These are phyloP conservation scores for Drosophila ochracea DNA, from an alignment of 2,888 invertebrate species.

Conservation along the genomic window DNA sequence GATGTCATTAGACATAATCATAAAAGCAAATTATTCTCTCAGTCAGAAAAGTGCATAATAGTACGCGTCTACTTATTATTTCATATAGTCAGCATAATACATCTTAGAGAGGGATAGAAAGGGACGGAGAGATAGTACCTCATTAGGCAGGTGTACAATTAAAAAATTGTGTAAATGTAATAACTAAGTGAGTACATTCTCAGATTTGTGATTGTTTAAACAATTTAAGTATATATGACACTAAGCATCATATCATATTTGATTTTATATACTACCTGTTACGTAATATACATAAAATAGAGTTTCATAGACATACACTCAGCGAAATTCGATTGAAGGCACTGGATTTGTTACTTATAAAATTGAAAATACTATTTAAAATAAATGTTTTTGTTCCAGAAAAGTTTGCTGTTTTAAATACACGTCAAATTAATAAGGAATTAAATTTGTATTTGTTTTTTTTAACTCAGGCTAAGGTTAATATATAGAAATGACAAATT, in stretches of 20 bases:
- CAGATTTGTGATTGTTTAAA: background rate
- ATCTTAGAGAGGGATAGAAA: background rate
- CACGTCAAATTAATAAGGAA: too few relatives aligned
- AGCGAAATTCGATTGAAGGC: too few relatives aligned
- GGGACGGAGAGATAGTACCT: background rate
- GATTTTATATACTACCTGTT: background rate
- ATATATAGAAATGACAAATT: too few relatives aligned
- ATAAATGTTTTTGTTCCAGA: too few relatives aligned
- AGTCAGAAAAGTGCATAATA: conserved; percentile 15
- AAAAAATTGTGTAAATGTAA: background rate
- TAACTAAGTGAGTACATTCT: background rate
- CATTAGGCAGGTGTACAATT: background rate
- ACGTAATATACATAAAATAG: background rate
- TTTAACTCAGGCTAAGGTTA: too few relatives aligned
- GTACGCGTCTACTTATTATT: conserved; percentile 6
- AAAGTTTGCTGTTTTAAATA: too few relatives aligned
- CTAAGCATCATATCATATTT: background rate
- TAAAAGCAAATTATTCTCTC: conserved; percentile 53
- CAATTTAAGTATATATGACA: background rate
- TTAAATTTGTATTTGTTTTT: too few relatives aligned
- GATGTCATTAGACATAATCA: conserved; percentile 65
- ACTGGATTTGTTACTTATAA: too few relatives aligned
- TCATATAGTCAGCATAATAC: background rate
- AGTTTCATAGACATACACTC: background rate
- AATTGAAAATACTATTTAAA: too few relatives aligned